Percentiles rank a stretch among this genome's conserved stretches.
Conservation (phyloP, 2,113 vertebrate species). For the Polypterus senegalus region DNA sequence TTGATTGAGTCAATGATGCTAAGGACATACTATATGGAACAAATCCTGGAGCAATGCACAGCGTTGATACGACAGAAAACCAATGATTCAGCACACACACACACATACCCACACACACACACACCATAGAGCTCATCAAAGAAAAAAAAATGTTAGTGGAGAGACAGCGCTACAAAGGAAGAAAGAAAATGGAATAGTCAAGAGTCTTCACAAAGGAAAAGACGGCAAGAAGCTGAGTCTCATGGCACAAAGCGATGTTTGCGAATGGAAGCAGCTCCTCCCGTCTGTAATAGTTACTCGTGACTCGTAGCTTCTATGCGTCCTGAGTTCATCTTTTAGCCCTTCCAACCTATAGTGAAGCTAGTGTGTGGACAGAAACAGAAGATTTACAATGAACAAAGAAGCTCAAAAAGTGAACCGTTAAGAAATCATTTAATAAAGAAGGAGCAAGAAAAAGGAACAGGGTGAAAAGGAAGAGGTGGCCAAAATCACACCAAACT, state of each 20-base stretch:
- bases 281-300: slow-evolving; percentile 97
- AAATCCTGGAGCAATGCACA: slow-evolving; percentile 31
- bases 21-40: slow-evolving; percentile 37
- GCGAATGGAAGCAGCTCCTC: slow-evolving; percentile 78
- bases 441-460: neutral
- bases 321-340: slow-evolving; percentile 99
- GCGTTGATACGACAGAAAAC: slow-evolving; percentile 26
- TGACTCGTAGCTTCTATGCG: slow-evolving; percentile 93
- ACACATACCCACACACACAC: slow-evolving; percentile 3
- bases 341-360: slow-evolving; percentile 99
- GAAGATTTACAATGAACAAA: slow-evolving; percentile 77
- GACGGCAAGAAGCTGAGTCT: slow-evolving; percentile 64
- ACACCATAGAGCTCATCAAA: slow-evolving; percentile 18
- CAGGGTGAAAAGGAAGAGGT: slow-evolving; percentile 1
- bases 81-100: slow-evolving; percentile 49
- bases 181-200: slow-evolving; percentile 49
- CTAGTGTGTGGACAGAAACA: slow-evolving; percentile 82
- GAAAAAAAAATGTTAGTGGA: slow-evolving; percentile 49
- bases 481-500: no score
- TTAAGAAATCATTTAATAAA: slow-evolving; percentile 3
- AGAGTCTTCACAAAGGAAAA: slow-evolving; percentile 62
- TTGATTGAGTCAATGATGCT: no score
- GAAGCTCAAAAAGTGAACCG: slow-evolving; percentile 49
- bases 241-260: slow-evolving; percentile 70
- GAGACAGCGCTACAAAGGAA: slow-evolving; percentile 62